A percentile compares a stretch with the other conserved stretches of the same genome.
Conservation (phyloP, 2,888 invertebrate species). For the Phrixothrix hirtus region DNA sequence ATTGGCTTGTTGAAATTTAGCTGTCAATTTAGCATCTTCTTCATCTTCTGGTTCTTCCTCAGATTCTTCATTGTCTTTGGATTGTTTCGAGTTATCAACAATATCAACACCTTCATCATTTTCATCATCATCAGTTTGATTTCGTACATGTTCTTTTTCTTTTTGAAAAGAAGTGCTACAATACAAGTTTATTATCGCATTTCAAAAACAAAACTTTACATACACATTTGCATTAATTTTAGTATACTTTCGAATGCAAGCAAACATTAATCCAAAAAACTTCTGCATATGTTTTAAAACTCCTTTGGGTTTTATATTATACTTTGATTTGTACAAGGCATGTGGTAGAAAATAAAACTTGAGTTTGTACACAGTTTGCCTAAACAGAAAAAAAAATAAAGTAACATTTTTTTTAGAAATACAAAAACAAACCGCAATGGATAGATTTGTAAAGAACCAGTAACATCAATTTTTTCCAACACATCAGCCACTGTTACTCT, state of each 20-base stretch:
- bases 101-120: constrained; percentile 51
- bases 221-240: constrained; percentile 60
- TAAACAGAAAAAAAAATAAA: constrained; percentile 35
- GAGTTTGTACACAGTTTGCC: constrained; percentile 67
- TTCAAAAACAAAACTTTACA: constrained; percentile 37
- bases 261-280: constrained; percentile 72
- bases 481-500: constrained; percentile 80
- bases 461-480: constrained; percentile 70
- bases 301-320: constrained; percentile 69
- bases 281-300: constrained; percentile 72
- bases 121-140: constrained; percentile 43
- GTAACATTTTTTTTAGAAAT: background rate
- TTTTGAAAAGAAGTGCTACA: constrained; percentile 40
- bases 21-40: constrained; percentile 57
- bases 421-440: constrained; percentile 56
- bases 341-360: constrained; percentile 75
- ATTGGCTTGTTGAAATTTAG: constrained; percentile 49
- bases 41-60: constrained; percentile 69
- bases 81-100: no score
- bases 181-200: background rate
- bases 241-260: constrained; percentile 63
- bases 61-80: constrained; percentile 56
- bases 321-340: constrained; percentile 73
- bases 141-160: constrained; percentile 56
- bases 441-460: constrained; percentile 61